Evolutionary conservation across 2,797 vertebrate genomes (phyloP).

Genomic region (Microchirus variegatus): DNA sequence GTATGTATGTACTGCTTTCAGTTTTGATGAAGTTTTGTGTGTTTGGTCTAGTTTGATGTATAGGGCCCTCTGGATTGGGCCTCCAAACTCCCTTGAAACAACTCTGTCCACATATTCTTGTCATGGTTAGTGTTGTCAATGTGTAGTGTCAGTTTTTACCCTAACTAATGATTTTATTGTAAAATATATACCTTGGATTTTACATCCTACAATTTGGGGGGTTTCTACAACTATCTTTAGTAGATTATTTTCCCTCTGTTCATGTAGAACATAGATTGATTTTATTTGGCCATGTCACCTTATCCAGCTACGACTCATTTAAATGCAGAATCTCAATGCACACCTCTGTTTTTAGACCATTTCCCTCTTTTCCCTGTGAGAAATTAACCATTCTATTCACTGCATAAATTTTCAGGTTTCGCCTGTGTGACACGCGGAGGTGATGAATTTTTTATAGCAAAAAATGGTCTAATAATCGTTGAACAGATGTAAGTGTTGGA

Average conservation of each 20-base stretch:
- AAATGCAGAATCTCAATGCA: constrained; percentile 88
- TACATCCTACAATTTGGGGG: neutral
- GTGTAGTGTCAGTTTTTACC: too few species aligned
- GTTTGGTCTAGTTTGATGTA: too few species aligned
- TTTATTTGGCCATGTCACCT: constrained; percentile 15
- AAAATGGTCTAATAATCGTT: constrained; percentile 99
- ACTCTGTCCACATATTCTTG: too few species aligned
- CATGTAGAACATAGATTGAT: constrained; percentile 20
- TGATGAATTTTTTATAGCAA: constrained; percentile 99
- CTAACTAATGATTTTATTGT: too few species aligned
- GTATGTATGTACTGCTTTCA: too few species aligned
- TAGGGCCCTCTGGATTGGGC: too few species aligned
- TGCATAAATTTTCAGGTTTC: constrained; percentile 99
- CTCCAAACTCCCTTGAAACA: too few species aligned
- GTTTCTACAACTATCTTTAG: too few species aligned
- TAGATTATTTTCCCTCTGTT: constrained; percentile 20
- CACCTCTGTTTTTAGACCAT: constrained; percentile 88
- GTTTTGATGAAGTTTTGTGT: too few species aligned
- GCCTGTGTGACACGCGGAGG: constrained; percentile 92
- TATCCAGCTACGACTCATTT: constrained; percentile 39
- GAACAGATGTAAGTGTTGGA: constrained; percentile 99
- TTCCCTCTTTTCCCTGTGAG: constrained; percentile 81
- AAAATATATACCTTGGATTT: too few species aligned
- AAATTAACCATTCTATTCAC: constrained; percentile 98
- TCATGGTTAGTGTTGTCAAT: too few species aligned